These are phyloP conservation scores for Clepsis dumicolana DNA, from an alignment of 2,888 invertebrate genomes.

Conservation along the genomic window DNA sequence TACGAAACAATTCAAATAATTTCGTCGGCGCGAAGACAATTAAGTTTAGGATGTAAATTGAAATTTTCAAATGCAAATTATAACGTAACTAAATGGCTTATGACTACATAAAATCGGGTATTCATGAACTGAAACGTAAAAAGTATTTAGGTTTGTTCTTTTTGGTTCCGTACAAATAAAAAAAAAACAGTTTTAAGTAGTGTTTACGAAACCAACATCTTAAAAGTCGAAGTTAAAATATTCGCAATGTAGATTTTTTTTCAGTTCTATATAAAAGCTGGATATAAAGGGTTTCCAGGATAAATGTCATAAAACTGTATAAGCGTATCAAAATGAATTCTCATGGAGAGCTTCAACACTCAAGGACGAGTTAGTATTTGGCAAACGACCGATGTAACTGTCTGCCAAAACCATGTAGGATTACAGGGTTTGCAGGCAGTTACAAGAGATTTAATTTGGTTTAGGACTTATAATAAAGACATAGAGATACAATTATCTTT, in stretches of 20 bases:
- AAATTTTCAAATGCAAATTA: conserved; percentile 32
- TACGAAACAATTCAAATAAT: conserved; percentile 27
- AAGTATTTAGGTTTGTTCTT: not conserved
- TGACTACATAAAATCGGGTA: conserved; percentile 15
- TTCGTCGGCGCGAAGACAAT: conserved; percentile 20
- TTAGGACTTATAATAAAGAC: not conserved
- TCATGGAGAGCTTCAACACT: not conserved
- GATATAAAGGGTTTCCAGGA: too few relatives aligned
- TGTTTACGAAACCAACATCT: not conserved
- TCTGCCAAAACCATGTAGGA: not conserved
- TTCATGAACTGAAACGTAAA: not conserved
- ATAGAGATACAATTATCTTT: not conserved
- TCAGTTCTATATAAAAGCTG: too few relatives aligned
- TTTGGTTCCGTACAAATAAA: conserved; percentile 21
- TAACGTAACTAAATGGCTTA: conserved; percentile 30
- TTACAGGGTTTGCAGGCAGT: not conserved
- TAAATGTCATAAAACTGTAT: too few relatives aligned
- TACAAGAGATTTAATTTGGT: not conserved
- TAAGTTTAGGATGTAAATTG: conserved; percentile 31
- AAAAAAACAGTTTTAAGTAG: too few relatives aligned
- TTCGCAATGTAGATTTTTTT: too few relatives aligned
- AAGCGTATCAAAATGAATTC: not conserved
- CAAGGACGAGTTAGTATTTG: not conserved
- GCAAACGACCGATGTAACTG: not conserved
- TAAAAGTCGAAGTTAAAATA: not conserved